A percentile compares a stretch with the other conserved stretches of the same genome.
Evolutionary conservation across 2,888 invertebrate species (phyloP).

Genomic region (Trimorus sp.): DNA sequence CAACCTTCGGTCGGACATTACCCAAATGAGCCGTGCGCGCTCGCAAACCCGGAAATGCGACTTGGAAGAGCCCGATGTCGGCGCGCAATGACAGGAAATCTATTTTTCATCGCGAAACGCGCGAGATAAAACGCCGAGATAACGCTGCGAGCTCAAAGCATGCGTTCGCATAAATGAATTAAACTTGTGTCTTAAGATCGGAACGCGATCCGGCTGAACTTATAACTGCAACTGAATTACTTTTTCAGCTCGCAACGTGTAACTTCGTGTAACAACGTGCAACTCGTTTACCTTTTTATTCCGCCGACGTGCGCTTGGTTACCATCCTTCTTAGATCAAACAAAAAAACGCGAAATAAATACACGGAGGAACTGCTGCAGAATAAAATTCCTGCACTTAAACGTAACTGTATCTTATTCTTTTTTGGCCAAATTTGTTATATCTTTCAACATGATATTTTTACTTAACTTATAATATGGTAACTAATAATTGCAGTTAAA

Average conservation of each 20-base stretch:
- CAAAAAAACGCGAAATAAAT: not conserved
- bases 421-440: too few relatives aligned
- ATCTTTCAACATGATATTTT: too few relatives aligned
- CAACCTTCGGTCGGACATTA: too few relatives aligned
- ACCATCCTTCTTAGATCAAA: not conserved
- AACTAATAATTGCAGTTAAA: too few relatives aligned
- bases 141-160: not conserved
- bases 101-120: conserved; percentile 1
- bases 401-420: too few relatives aligned
- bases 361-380: not conserved
- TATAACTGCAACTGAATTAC: conserved; percentile 31
- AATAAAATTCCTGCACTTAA: too few relatives aligned
- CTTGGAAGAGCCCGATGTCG: not conserved
- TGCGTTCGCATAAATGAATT: conserved; percentile 28
- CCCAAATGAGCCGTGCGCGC: too few relatives aligned
- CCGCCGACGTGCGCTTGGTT: conserved; percentile 6
- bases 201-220: conserved; percentile 11
- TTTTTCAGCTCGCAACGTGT: conserved; percentile 19
- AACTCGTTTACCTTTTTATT: conserved; percentile 18
- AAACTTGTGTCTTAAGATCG: conserved; percentile 20
- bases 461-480: too few relatives aligned
- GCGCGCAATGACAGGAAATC: not conserved
- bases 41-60: too few relatives aligned
- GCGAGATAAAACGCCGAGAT: not conserved
- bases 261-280: conserved; percentile 20